These are phyloP conservation scores for Enteromius radiatus DNA, from an alignment of 2,797 vertebrate species.

Conservation along the genomic window DNA sequence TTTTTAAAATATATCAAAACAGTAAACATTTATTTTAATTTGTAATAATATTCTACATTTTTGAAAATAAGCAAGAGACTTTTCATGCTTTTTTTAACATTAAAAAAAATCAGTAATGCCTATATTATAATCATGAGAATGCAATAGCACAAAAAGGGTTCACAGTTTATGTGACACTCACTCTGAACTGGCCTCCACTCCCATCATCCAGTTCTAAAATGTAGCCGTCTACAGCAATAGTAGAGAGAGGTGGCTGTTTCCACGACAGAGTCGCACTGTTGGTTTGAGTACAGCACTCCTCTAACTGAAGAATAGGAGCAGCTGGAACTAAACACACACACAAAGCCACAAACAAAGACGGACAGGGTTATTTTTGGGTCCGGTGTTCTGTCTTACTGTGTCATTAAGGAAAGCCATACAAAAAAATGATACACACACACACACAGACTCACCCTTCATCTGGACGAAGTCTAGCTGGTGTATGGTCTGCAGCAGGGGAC, in stretches of 20 bases:
- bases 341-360: constrained; percentile 34
- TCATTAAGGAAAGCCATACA: constrained; percentile 29
- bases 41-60: too few species aligned
- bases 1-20: too few species aligned
- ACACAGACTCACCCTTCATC: constrained; percentile 88
- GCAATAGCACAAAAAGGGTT: not conserved
- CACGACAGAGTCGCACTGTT: constrained; percentile 97
- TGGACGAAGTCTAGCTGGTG: constrained; percentile 98
- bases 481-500: constrained; percentile 93
- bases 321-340: constrained; percentile 87
- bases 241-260: constrained; percentile 96
- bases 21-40: not conserved
- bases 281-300: constrained; percentile 97
- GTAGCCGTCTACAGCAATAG: constrained; percentile 94
- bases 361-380: constrained; percentile 14
- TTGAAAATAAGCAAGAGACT: not conserved
- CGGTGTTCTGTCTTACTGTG: constrained; percentile 23
- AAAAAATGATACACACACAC: constrained; percentile 20
- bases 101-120: not conserved
- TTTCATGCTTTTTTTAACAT: not conserved
- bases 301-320: constrained; percentile 94
- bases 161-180: constrained; percentile 61
- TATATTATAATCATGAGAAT: not conserved
- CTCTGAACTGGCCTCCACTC: constrained; percentile 93
- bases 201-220: constrained; percentile 98